Conservation (phyloP, 1,140 invertebrate species). For the Zaprionus gabonicus region DNA sequence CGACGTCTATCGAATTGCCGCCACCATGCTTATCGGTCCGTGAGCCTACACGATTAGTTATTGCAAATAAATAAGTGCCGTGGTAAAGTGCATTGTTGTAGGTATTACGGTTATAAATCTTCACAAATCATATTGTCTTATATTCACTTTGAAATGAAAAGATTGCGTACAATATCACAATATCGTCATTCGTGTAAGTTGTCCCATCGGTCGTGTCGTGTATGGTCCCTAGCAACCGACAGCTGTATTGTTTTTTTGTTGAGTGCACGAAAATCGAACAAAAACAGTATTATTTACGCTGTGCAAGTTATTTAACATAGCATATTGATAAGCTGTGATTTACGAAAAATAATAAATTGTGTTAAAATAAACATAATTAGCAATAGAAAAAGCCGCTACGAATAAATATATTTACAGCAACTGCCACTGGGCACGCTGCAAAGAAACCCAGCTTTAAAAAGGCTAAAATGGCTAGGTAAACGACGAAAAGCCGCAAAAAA, state of each 20-base stretch:
- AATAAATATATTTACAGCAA: slow-evolving; percentile 4
- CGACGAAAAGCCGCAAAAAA: slow-evolving; percentile 8
- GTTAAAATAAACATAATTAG: not conserved
- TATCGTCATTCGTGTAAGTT: not conserved
- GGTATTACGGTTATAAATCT: not conserved
- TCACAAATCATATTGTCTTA: not conserved
- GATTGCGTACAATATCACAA: not conserved
- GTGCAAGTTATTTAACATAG: slow-evolving; percentile 12
- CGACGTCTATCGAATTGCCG: slow-evolving; percentile 1
- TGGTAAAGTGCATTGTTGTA: not conserved
- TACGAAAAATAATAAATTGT: not conserved
- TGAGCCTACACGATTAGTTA: not conserved
- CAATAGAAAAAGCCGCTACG: not conserved
- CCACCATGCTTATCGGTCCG: not conserved
- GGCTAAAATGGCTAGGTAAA: slow-evolving; percentile 21
- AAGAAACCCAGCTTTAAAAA: slow-evolving; percentile 28
- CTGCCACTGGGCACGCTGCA: slow-evolving; percentile 11
- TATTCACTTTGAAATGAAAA: not conserved
- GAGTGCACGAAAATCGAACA: slow-evolving; percentile 31
- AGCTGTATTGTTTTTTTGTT: slow-evolving; percentile 38
- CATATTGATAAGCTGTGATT: slow-evolving; percentile 9
- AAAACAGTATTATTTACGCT: slow-evolving; percentile 39
- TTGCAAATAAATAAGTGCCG: not conserved
- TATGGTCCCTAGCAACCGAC: slow-evolving; percentile 12
- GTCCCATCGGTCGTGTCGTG: not conserved